Base-by-base conservation (phyloP, 1,140 invertebrate species). In the Caenorhabditis inopinata region DNA sequence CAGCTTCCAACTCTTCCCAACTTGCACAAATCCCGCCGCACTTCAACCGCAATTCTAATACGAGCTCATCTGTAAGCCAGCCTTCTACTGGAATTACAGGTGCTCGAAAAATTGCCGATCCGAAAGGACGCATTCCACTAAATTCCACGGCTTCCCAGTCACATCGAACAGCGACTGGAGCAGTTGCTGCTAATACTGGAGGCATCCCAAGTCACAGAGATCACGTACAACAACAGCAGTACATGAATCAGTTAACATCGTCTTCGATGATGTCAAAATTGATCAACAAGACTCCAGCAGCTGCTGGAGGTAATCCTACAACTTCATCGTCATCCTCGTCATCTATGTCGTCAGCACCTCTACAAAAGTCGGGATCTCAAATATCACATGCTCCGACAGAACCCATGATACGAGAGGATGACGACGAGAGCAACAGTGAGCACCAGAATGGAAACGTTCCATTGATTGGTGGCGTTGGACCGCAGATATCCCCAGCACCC, bases 401-500 rank as follows among this genome's bases (percentile, higher is more conserved):
- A 49, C 87, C 87, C 5, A 84, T 85, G 11, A 88, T 88, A 35
- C 88, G 87, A 58, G 87, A 88, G 47, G 86, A 88, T 38, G 86
- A 88, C 1, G 85, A 88, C 45, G 85, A 88, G 51, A 81, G 83
- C 7, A 76, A 45, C 46, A 84, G 82, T 32, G 83, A 84, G 25
- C 21, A 58, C 58, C 51, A 27, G 18, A 58, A 45, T 38, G 76
- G 76, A 29, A 47, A 62, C 16, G 35, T 76, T 1, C 73, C 79
- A 16, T 18, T 45, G 16, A 80, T 76, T 58, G 79, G 79, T 14
- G 73, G 74, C 16, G 48, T 80, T 35, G 58, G 58, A 47, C 38
- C 58, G 29, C 73, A 46, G 14, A 48, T 45, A 23, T 75, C 73
- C 0, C 73, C 73, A 23, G 35, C 49, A 7, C 3, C 76, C 18